A percentile compares a stretch with the other conserved stretches of the same genome.
Conservation (phyloP, 2,113 vertebrate genomes). For the Oryzias woworae region DNA sequence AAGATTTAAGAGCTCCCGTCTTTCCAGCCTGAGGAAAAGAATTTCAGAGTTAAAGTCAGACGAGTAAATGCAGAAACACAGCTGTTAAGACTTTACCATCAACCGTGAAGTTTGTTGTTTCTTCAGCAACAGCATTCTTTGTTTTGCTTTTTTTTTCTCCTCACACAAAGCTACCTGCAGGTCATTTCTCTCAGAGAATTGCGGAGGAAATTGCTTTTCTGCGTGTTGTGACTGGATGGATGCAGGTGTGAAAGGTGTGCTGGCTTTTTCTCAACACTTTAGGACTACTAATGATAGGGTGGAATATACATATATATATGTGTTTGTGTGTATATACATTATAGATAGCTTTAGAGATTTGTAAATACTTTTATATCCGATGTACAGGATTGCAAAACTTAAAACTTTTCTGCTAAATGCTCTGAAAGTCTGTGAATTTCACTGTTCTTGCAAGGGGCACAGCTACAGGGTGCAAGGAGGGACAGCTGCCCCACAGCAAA, state of each 20-base stretch:
- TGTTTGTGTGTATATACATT: background rate
- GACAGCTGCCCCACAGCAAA: too few relatives aligned
- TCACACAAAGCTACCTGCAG: conserved; percentile 64
- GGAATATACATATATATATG: conserved; percentile 1
- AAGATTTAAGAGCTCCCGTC: conserved; percentile 16
- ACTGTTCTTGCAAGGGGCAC: too few relatives aligned
- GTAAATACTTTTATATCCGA: too few relatives aligned
- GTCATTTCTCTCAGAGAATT: conserved; percentile 26
- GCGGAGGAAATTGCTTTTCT: conserved; percentile 34
- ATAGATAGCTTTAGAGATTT: too few relatives aligned
- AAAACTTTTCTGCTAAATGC: too few relatives aligned
- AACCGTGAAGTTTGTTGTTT: conserved; percentile 38
- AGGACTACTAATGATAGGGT: conserved; percentile 15
- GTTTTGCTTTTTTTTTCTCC: conserved; percentile 41
- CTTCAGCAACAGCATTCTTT: conserved; percentile 10
- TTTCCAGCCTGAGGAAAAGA: background rate
- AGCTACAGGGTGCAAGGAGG: too few relatives aligned
- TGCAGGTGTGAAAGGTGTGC: conserved; percentile 52
- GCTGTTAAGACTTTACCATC: conserved; percentile 27
- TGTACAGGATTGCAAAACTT: too few relatives aligned
- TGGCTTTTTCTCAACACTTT: conserved; percentile 53
- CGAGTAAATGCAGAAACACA: conserved; percentile 27
- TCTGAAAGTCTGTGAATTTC: too few relatives aligned
- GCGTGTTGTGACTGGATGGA: conserved; percentile 50
- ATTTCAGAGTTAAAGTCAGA: conserved; percentile 5